Conservation (phyloP, 2,888 invertebrate species). For the Callosobruchus maculatus region DNA sequence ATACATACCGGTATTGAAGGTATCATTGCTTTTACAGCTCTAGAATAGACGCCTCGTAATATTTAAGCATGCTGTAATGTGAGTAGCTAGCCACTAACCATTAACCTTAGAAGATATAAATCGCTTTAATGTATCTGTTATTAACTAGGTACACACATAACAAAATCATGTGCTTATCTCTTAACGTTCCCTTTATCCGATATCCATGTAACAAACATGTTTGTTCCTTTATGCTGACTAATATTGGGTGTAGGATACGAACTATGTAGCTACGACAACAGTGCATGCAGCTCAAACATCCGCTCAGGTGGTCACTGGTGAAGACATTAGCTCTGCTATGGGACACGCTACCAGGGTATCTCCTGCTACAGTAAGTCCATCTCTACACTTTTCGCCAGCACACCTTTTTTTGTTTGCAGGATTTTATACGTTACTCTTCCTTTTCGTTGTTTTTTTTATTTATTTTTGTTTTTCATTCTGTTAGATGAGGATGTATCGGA, state of each 20-base stretch:
- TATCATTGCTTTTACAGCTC: no score
- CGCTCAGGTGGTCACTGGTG: conserved; percentile 40
- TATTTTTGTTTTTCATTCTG: no score
- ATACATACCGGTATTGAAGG: no score
- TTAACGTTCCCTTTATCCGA: no score
- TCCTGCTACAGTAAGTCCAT: conserved; percentile 81
- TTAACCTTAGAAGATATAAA: no score
- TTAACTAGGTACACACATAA: no score
- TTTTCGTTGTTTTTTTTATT: background rate
- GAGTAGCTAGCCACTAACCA: no score
- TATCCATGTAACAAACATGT: background rate
- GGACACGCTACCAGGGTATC: conserved; percentile 80
- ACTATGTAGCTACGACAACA: conserved; percentile 56
- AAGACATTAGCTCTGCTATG: conserved; percentile 57
- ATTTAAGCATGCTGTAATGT: no score
- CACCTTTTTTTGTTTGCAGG: background rate
- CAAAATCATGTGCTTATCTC: no score
- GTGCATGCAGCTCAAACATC: conserved; percentile 43
- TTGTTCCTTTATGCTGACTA: background rate
- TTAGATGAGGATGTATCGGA: no score
- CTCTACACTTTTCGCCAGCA: background rate
- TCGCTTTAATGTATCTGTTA: no score
- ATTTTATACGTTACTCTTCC: background rate
- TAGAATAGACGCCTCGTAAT: no score
- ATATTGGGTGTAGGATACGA: conserved; percentile 42